phyloP scores from a whole-genome alignment of 92 coral and sea anemone species.

The Montipora capitata region DNA sequence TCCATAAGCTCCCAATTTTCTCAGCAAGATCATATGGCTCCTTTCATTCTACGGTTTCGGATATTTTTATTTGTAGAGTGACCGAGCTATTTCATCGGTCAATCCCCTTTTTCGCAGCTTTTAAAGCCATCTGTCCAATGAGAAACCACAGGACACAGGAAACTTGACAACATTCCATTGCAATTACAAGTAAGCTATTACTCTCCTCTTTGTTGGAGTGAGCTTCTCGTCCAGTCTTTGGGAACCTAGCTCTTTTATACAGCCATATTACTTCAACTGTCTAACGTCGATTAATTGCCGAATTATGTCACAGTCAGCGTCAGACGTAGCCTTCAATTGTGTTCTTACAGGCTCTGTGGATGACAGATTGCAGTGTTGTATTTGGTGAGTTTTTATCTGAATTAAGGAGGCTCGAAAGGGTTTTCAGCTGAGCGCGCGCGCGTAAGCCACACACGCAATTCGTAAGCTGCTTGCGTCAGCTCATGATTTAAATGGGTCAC shows the following conservation, averaged over 20 bases:
- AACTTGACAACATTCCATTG: neutral
- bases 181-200: neutral
- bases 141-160: neutral
- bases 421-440: too few species aligned
- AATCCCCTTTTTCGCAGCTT: too few species aligned
- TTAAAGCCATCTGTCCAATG: neutral
- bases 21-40: too few species aligned
- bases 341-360: neutral
- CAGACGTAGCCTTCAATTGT: neutral
- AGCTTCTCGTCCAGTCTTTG: neutral
- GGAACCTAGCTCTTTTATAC: neutral
- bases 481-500: too few species aligned
- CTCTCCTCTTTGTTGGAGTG: neutral
- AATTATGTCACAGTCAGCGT: neutral
- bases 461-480: too few species aligned
- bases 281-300: too few species aligned
- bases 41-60: too few species aligned
- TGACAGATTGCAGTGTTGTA: slow-evolving; percentile 1
- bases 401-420: too few species aligned
- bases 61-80: too few species aligned
- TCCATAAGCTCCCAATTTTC: too few species aligned
- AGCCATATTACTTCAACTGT: neutral
- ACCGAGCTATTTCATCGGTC: too few species aligned
- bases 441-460: too few species aligned
- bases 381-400: slow-evolving; percentile 8